These are phyloP conservation scores for Amblyraja radiata DNA, from an alignment of 2,797 vertebrate genomes.

Conservation along the genomic window DNA sequence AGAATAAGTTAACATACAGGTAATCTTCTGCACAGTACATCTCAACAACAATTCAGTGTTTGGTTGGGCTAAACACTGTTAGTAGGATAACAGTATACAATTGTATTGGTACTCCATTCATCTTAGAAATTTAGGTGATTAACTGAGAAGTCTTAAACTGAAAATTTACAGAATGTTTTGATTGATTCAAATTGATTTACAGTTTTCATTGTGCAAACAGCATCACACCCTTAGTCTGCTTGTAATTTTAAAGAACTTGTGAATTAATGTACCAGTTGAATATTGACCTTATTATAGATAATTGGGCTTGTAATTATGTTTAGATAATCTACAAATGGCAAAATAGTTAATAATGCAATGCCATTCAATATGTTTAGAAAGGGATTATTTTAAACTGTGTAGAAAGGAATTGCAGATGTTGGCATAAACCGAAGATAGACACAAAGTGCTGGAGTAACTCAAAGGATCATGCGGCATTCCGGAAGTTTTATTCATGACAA, in stretches of 20 bases:
- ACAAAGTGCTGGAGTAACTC: too few species aligned
- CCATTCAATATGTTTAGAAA: neutral
- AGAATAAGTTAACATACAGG: constrained; percentile 77
- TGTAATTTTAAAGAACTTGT: neutral
- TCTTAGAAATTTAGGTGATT: neutral
- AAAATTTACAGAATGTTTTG: neutral
- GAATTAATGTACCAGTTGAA: neutral
- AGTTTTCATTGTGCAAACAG: neutral
- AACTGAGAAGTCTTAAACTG: neutral
- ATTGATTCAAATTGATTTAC: neutral
- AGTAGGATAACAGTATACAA: neutral
- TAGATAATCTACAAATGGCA: neutral
- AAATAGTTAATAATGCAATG: neutral
- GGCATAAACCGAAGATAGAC: too few species aligned
- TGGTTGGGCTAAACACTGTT: neutral
- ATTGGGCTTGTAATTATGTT: neutral
- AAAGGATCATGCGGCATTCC: too few species aligned
- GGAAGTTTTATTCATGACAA: neutral
- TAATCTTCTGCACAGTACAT: constrained; percentile 45
- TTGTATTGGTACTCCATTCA: neutral
- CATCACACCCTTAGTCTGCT: neutral
- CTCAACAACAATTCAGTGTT: neutral
- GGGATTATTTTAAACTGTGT: neutral
- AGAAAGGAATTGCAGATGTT: too few species aligned
- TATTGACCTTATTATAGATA: neutral